A percentile compares a stretch with the other conserved stretches of the same genome.
These are phyloP conservation scores for Cephus runcator DNA, from an alignment of 2,888 invertebrate species.

Conservation along the genomic window DNA sequence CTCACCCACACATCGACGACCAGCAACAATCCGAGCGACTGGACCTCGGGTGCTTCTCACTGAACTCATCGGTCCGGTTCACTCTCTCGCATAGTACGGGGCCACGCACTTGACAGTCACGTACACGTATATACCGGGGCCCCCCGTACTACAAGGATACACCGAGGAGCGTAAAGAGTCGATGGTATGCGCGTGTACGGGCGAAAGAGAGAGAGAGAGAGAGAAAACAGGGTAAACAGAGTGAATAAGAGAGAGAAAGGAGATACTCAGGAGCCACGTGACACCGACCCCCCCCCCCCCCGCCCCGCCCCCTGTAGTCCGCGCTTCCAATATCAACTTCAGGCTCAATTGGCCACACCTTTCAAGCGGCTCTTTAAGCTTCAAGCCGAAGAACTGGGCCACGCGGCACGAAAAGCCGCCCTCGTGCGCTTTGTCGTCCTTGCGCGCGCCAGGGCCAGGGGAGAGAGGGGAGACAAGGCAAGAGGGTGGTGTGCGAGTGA, in stretches of 20 bases:
- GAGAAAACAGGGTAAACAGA: constrained; percentile 12
- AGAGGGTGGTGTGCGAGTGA: background rate
- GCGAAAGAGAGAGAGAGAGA: constrained; percentile 17
- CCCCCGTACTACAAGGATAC: background rate
- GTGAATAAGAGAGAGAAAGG: background rate
- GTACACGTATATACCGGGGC: background rate
- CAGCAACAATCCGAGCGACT: background rate
- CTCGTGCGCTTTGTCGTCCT: background rate
- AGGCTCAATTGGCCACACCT: constrained; percentile 1
- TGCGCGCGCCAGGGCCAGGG: constrained; percentile 8
- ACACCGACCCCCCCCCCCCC: background rate
- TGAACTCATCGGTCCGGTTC: background rate
- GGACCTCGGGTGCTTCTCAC: background rate
- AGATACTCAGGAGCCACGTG: background rate
- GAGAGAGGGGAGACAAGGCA: constrained; percentile 1
- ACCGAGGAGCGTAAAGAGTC: background rate
- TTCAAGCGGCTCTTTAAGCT: background rate
- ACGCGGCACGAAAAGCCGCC: background rate
- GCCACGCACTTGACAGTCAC: background rate
- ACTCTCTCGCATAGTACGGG: background rate
- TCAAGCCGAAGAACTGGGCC: background rate
- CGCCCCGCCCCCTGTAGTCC: background rate
- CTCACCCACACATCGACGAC: background rate
- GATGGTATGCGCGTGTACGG: background rate
- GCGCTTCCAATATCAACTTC: background rate